Base-by-base conservation (phyloP, 1,140 invertebrate species). In the Aphelenchoides avenae region DNA sequence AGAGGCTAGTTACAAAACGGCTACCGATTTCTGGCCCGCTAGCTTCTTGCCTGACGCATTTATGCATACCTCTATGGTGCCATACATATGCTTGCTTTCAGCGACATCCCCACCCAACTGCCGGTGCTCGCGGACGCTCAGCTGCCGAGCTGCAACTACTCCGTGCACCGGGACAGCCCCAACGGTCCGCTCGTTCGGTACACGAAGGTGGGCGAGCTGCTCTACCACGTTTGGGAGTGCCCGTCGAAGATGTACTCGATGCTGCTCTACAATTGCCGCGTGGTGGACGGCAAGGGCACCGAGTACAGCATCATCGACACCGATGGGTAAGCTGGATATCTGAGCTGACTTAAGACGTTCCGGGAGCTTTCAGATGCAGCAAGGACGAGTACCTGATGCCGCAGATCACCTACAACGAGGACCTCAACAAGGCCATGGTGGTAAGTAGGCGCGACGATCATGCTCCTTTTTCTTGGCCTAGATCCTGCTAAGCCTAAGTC, bases 221-320 rank as follows among this genome's bases (percentile, higher is more conserved):
- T 75, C 4, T 75, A 68, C 53, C 73, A 75, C 34, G 65, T 59
- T 9, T 72, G 70, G 70, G 63, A 66, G 22, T 72, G 70, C 37
- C 59, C 58, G 13, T 71, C 66, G 20, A 54, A 62, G 11, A 60
- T 53, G 24, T 76, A 77, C 48, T 41, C 52, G 5, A 75, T 75
- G 75, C 44, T 74, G 20, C 43, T 75, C 26, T 61, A 71, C 46
- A 56, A 60, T 37, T 75, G 73, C 48, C 29, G 51, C 29, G 70
- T 70, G 30, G 29, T 64, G 9, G 72, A 77, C 60, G 75, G 75
- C 18, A 56, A 64, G 29, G 73, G 73, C 0, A 51, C 46, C 11
- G 62, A 68, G 36, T 55, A 59, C 24, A 27, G 36, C 27, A 46
- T 77, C 7, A 46, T 77, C n/a, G 72, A 77, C 51, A 55, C 53